Conservation (phyloP, 2,888 invertebrate genomes). For the Salpingus planirostris region DNA sequence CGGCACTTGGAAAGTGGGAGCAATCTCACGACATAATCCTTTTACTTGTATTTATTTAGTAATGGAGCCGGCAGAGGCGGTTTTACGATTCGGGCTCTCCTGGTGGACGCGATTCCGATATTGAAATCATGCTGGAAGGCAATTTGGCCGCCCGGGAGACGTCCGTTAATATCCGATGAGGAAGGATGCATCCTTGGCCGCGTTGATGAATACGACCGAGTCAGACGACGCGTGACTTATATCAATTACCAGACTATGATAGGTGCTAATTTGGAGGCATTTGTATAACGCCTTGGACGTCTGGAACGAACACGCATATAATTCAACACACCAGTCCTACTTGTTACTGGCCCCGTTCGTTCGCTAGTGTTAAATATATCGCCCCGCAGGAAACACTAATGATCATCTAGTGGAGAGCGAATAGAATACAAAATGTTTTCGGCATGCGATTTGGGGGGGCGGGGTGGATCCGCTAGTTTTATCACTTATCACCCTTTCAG, state of each 20-base stretch:
- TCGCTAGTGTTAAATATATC: constrained; percentile 18
- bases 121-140: constrained; percentile 21
- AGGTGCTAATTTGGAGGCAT: constrained; percentile 23
- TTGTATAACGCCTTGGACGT: constrained; percentile 21
- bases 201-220: constrained; percentile 20
- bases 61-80: no score
- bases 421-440: constrained; percentile 18
- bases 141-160: constrained; percentile 18
- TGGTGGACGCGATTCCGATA: no score
- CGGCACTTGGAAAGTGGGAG: no score
- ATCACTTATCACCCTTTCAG: no score
- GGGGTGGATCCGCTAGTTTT: no score
- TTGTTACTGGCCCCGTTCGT: constrained; percentile 18
- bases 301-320: constrained; percentile 15
- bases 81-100: no score
- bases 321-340: constrained; percentile 18
- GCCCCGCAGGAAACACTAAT: constrained; percentile 17
- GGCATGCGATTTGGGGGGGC: constrained; percentile 8
- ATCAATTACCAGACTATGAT: constrained; percentile 21
- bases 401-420: constrained; percentile 20
- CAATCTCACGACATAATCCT: no score
- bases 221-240: constrained; percentile 22
- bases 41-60: no score
- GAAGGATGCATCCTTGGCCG: constrained; percentile 21
- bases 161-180: constrained; percentile 21